Conservation (phyloP, 2,888 invertebrate genomes). For the Troides oblongomaculatus region DNA sequence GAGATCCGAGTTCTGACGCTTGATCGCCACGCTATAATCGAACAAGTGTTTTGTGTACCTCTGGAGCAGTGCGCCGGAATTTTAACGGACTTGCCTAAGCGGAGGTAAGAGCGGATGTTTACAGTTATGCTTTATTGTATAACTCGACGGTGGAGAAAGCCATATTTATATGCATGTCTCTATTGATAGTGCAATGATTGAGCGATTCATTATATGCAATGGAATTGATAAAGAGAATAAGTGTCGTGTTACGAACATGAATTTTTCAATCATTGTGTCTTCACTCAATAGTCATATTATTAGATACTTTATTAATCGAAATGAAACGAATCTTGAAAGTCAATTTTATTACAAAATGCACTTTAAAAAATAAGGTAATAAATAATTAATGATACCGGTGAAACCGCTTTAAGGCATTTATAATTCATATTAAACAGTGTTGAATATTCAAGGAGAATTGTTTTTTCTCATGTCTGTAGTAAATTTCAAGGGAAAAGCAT, state of each 20-base stretch:
- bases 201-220: conserved; percentile 3
- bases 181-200: conserved; percentile 30
- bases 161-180: conserved; percentile 48
- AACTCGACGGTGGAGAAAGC: conserved; percentile 55
- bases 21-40: conserved; percentile 75
- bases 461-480: conserved; percentile 43
- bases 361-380: conserved; percentile 36
- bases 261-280: neutral
- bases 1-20: conserved; percentile 68
- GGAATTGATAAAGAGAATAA: conserved; percentile 2
- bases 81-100: conserved; percentile 76
- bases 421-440: conserved; percentile 41
- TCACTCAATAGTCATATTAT: neutral
- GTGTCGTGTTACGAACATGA: neutral
- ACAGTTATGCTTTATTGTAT: conserved; percentile 76
- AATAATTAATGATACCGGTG: conserved; percentile 31
- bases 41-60: conserved; percentile 71
- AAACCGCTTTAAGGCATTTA: conserved; percentile 39
- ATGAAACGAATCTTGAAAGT: neutral
- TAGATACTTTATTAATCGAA: neutral
- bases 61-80: conserved; percentile 72
- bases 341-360: conserved; percentile 25
- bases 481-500: conserved; percentile 62
- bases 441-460: conserved; percentile 56
- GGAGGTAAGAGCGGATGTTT: conserved; percentile 75